phyloP scores from a whole-genome alignment of 1,140 invertebrate genomes.

The Heliconius himera region DNA sequence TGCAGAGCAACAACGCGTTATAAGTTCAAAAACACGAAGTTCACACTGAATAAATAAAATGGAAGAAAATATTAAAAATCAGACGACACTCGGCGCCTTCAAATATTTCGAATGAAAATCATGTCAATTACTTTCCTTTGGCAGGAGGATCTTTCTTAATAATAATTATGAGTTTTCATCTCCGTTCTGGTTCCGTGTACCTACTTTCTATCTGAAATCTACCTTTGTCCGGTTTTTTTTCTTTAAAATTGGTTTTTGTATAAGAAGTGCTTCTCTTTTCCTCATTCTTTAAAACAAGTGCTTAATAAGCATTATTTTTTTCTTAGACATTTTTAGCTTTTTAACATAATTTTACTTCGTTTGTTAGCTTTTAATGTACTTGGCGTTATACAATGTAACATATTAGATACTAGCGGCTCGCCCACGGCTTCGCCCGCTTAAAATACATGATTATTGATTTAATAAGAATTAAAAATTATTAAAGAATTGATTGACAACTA shows the following conservation, averaged over 20 bases:
- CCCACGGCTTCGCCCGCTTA: too few relatives aligned
- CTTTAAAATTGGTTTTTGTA: conserved; percentile 4
- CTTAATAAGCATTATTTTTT: neutral
- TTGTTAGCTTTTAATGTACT: neutral
- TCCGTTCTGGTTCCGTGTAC: neutral
- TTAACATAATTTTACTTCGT: neutral
- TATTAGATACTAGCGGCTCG: too few relatives aligned
- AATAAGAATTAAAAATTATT: too few relatives aligned
- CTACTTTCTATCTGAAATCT: neutral
- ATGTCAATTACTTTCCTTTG: conserved; percentile 29
- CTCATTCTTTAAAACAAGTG: conserved; percentile 1
- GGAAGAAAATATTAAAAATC: conserved; percentile 3
- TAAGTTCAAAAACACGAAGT: neutral
- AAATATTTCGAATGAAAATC: conserved; percentile 20
- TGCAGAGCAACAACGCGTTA: conserved; percentile 27
- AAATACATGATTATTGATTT: too few relatives aligned
- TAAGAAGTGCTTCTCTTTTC: neutral
- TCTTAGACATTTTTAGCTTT: neutral
- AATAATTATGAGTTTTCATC: conserved; percentile 35
- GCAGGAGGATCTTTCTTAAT: conserved; percentile 21
- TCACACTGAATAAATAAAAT: conserved; percentile 15
- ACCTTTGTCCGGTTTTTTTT: conserved; percentile 23
- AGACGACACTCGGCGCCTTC: conserved; percentile 6
- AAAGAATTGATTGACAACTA: too few relatives aligned
- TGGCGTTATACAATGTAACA: neutral